These are phyloP conservation scores for Callipepla californica DNA, from an alignment of 2,113 vertebrate species.

Conservation along the genomic window DNA sequence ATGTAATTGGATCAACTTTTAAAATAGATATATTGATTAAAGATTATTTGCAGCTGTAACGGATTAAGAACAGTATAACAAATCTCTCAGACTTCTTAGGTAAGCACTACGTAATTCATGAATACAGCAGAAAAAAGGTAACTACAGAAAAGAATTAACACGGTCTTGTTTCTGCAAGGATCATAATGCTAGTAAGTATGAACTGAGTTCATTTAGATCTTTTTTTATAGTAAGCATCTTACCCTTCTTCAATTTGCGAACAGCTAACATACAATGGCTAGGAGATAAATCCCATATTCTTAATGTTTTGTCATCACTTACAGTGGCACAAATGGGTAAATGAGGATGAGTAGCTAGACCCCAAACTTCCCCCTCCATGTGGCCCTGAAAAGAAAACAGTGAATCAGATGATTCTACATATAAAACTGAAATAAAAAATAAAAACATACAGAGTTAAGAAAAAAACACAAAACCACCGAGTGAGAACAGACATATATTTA, in stretches of 20 bases:
- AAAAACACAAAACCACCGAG: not conserved
- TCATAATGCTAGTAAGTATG: not conserved
- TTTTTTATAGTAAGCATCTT: conserved; percentile 66
- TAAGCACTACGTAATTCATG: not conserved
- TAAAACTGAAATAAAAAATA: not conserved
- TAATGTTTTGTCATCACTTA: conserved; percentile 98
- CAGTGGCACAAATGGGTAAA: conserved; percentile 97
- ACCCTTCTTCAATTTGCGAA: conserved; percentile 99
- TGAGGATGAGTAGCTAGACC: conserved; percentile 97
- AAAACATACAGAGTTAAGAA: not conserved
- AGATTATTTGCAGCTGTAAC: not conserved
- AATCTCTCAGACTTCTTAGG: not conserved
- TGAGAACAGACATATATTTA: not conserved
- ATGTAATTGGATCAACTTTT: not conserved
- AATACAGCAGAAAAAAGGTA: not conserved
- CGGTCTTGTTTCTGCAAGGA: not conserved
- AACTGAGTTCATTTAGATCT: not conserved
- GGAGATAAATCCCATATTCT: conserved; percentile 99
- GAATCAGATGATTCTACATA: not conserved
- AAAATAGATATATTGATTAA: not conserved
- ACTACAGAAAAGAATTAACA: not conserved
- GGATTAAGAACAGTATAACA: not conserved
- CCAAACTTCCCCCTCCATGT: conserved; percentile 99
- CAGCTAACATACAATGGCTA: conserved; percentile 99
- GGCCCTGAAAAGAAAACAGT: conserved; percentile 84